phyloP scores from a whole-genome alignment of 2,113 vertebrate species.

The Cavia aperea region DNA sequence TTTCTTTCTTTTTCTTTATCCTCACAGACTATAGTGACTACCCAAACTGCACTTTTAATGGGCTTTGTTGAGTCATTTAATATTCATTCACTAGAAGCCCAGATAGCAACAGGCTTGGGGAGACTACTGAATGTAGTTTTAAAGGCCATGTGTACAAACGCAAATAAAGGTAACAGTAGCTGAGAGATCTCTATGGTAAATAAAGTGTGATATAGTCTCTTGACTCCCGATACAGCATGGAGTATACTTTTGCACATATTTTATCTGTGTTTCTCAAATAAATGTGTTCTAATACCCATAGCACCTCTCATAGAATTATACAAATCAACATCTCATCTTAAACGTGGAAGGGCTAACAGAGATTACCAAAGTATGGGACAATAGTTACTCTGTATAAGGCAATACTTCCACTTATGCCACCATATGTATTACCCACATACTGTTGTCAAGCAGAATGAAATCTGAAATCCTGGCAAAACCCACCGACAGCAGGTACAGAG shows the following conservation, averaged over 20 bases:
- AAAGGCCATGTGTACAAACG: not conserved
- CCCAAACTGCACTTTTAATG: not conserved
- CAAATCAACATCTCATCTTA: not conserved
- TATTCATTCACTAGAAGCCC: not conserved
- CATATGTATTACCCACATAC: fast-evolving
- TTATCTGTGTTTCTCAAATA: not conserved
- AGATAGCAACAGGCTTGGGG: not conserved
- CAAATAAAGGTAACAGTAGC: not conserved
- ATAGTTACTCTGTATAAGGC: not conserved
- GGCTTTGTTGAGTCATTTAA: not conserved
- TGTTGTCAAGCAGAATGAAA: not conserved
- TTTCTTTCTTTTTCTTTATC: not conserved
- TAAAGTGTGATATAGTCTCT: not conserved
- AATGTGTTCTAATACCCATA: not conserved
- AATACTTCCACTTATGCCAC: not conserved
- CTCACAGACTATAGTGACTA: not conserved
- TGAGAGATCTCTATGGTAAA: not conserved
- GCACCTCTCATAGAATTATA: not conserved
- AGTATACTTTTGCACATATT: not conserved
- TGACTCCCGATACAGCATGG: not conserved
- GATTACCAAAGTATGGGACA: not conserved
- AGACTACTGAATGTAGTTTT: not conserved
- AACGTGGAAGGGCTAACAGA: not conserved
- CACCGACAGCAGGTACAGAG: not conserved
- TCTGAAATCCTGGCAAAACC: not conserved